phyloP scores from a whole-genome alignment of 2,888 invertebrate genomes.

The Invenusta paracnida region DNA sequence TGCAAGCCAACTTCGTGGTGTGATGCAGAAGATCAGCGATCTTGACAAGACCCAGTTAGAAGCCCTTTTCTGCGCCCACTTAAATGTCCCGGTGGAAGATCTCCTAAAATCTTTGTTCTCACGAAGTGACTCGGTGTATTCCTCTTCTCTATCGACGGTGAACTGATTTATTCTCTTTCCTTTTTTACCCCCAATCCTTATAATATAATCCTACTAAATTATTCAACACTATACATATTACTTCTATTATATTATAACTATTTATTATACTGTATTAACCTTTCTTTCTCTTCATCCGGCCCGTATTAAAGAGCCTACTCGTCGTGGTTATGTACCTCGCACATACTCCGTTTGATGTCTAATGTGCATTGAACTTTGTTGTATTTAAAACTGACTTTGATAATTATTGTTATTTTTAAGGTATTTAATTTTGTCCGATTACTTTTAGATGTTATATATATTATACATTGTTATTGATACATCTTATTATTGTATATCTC shows the following conservation, averaged over 20 bases:
- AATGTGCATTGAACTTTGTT: slow-evolving; percentile 24
- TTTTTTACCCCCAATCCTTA: no score
- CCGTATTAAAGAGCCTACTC: background rate
- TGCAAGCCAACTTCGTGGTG: background rate
- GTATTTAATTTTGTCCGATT: background rate
- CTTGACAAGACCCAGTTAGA: background rate
- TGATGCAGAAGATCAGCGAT: background rate
- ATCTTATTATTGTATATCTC: no score
- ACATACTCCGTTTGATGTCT: slow-evolving; percentile 26
- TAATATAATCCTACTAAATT: no score
- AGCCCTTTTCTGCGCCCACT: background rate
- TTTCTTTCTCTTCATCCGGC: background rate
- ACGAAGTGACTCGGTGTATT: slow-evolving; percentile 11
- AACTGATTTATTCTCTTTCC: background rate
- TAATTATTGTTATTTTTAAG: background rate
- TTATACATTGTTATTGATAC: slow-evolving; percentile 14
- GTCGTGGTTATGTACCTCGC: background rate
- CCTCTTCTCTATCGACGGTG: slow-evolving; percentile 3
- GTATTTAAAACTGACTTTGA: slow-evolving; percentile 25
- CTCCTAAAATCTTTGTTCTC: background rate
- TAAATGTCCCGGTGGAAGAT: slow-evolving; percentile 20
- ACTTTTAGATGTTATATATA: slow-evolving; percentile 16
- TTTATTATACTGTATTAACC: background rate
- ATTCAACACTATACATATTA: no score
- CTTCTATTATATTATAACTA: no score